phyloP scores from a whole-genome alignment of 2,797 vertebrate genomes.

The Podargus strigoides region DNA sequence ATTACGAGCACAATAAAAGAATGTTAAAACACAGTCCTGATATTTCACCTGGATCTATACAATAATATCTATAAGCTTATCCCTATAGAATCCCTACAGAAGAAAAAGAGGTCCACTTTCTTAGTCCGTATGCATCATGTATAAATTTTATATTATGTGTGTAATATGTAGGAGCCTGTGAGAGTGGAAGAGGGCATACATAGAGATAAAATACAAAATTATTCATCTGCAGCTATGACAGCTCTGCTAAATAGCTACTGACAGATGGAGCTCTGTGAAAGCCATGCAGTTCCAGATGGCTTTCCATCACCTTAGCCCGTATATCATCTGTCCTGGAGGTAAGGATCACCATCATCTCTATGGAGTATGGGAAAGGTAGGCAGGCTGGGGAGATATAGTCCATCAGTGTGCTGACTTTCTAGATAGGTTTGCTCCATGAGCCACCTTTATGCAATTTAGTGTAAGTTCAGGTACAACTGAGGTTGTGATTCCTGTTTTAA shows the following conservation, averaged over 20 bases:
- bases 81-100: not conserved
- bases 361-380: not conserved
- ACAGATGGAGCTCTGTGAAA: not conserved
- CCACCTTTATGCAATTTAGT: not conserved
- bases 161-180: not conserved
- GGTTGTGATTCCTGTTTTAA: not conserved
- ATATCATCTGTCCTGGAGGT: not conserved
- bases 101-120: not conserved
- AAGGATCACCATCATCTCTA: not conserved
- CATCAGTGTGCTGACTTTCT: not conserved
- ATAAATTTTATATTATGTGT: not conserved
- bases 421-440: not conserved
- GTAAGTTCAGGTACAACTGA: not conserved
- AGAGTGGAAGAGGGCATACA: not conserved
- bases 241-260: not conserved
- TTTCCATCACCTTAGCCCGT: not conserved
- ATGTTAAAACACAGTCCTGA: not conserved
- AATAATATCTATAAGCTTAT: not conserved
- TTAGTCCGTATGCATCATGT: not conserved
- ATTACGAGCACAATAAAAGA: not conserved
- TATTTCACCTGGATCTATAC: not conserved
- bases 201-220: not conserved
- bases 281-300: not conserved
- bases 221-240: not conserved
- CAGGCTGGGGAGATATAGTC: not conserved